phyloP scores from a whole-genome alignment of 1,140 invertebrate genomes.

The Drosophila elegans region DNA sequence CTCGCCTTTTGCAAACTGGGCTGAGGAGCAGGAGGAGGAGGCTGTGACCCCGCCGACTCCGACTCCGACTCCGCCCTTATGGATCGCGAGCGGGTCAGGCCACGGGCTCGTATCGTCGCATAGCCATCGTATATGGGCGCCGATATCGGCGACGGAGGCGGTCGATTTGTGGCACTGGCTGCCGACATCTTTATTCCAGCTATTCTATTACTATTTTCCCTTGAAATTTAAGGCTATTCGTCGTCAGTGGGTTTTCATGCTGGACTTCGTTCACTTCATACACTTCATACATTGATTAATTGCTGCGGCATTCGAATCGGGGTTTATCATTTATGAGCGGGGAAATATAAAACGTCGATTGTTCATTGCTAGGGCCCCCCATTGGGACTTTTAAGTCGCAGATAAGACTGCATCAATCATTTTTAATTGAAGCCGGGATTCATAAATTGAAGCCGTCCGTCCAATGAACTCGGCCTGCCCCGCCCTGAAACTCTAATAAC shows the following conservation, averaged over 20 bases:
- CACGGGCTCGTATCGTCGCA: conserved; percentile 89
- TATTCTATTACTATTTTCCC: conserved; percentile 22
- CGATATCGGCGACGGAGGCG: conserved; percentile 84
- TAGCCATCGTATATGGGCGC: conserved; percentile 92
- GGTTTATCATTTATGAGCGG: conserved; percentile 69
- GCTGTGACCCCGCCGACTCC: conserved; percentile 61
- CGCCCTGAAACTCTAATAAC: background rate
- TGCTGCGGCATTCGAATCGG: conserved; percentile 63
- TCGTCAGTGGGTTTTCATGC: conserved; percentile 55
- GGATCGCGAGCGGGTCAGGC: conserved; percentile 85
- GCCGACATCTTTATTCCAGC: conserved; percentile 46
- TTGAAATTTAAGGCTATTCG: conserved; percentile 17
- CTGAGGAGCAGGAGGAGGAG: background rate
- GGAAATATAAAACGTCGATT: conserved; percentile 15
- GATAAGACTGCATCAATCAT: conserved; percentile 74
- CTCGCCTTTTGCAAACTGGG: conserved; percentile 27
- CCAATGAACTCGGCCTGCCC: conserved; percentile 40
- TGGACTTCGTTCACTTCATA: conserved; percentile 22
- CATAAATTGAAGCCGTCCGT: conserved; percentile 41
- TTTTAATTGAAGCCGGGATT: conserved; percentile 63
- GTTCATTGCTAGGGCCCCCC: conserved; percentile 62
- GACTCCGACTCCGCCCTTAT: conserved; percentile 76
- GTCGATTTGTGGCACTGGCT: conserved; percentile 73
- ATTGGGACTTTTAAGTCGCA: conserved; percentile 18
- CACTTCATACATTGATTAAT: conserved; percentile 72